These are phyloP conservation scores for Centropus unirufus DNA, from an alignment of 2,113 vertebrate species.

Conservation along the genomic window DNA sequence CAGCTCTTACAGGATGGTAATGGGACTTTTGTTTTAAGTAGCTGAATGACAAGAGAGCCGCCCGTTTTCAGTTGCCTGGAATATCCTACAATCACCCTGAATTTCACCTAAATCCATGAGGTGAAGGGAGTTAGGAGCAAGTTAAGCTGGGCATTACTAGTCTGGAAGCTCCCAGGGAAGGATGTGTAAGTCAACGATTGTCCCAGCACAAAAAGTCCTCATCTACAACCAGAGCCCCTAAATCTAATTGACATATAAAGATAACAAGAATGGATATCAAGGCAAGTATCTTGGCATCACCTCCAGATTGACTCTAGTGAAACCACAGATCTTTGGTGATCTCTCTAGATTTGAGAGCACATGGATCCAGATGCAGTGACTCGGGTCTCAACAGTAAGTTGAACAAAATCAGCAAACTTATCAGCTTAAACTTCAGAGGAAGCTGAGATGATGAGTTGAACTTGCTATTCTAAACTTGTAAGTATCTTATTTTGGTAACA, in stretches of 20 bases:
- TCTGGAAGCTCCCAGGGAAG: background rate
- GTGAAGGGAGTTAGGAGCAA: background rate
- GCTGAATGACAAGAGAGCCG: background rate
- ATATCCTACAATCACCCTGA: background rate
- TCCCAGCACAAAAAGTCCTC: background rate
- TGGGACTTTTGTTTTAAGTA: background rate
- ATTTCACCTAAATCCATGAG: background rate
- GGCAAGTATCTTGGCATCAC: background rate
- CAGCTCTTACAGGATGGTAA: background rate
- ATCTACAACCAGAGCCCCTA: background rate
- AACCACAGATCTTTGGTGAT: background rate
- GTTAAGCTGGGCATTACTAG: background rate
- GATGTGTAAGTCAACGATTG: background rate
- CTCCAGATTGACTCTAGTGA: background rate
- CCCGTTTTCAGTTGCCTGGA: background rate
- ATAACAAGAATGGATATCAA: background rate
- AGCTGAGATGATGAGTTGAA: background rate
- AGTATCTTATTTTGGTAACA: background rate
- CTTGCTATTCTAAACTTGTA: background rate
- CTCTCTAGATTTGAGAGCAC: background rate
- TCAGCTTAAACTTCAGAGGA: background rate
- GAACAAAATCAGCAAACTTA: background rate
- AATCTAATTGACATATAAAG: background rate
- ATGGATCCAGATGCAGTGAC: background rate
- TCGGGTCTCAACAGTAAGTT: background rate